phyloP scores from a whole-genome alignment of 2,888 invertebrate species.

The Fabriciana adippe region DNA sequence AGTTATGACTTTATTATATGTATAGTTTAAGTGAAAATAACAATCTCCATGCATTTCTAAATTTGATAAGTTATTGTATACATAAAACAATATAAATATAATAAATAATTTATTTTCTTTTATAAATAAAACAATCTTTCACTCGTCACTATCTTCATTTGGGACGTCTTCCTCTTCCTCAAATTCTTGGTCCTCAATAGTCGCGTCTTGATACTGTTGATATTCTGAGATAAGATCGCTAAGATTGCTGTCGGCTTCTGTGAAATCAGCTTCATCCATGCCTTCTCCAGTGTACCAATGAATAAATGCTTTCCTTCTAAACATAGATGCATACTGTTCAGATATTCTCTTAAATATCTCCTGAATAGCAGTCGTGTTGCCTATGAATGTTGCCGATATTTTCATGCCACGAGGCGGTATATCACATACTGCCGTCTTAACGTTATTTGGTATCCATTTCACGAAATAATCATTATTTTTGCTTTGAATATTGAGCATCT shows the following conservation, averaged over 20 bases:
- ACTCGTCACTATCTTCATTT: constrained; percentile 10
- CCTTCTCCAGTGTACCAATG: constrained; percentile 99
- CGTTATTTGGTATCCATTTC: constrained; percentile 91
- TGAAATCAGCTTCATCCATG: constrained; percentile 97
- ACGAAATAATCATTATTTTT: constrained; percentile 89
- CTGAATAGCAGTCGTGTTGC: constrained; percentile 92
- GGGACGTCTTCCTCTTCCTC: constrained; percentile 82
- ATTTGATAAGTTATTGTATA: too few species aligned
- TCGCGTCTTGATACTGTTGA: constrained; percentile 95
- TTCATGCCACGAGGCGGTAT: constrained; percentile 88
- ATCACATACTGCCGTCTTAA: constrained; percentile 90
- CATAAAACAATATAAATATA: too few species aligned
- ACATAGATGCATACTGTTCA: constrained; percentile 94
- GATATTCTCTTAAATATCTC: constrained; percentile 93
- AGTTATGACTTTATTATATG: too few species aligned
- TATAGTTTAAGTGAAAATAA: too few species aligned
- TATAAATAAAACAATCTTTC: not conserved
- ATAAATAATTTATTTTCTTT: too few species aligned
- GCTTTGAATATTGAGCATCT: constrained; percentile 89
- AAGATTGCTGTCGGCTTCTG: constrained; percentile 97
- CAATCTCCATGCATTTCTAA: too few species aligned
- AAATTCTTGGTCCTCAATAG: constrained; percentile 90
- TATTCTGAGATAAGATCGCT: constrained; percentile 94
- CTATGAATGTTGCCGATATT: constrained; percentile 94
- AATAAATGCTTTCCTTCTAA: constrained; percentile 95